Evolutionary conservation across 2,113 vertebrate genomes (phyloP).

Genomic region (Passer domesticus): DNA sequence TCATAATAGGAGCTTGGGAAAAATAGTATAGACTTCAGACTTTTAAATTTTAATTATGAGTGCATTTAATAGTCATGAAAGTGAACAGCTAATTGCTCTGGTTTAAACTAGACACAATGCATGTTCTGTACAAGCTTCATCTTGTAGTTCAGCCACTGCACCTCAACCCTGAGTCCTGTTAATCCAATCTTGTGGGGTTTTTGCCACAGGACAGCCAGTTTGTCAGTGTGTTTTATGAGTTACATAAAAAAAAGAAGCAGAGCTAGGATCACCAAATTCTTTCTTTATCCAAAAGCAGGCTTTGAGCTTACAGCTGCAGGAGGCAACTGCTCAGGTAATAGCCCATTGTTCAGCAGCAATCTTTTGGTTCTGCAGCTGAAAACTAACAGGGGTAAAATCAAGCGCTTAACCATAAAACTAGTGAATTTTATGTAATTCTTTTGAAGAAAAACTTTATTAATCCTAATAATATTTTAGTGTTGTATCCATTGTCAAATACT

Average conservation of each 20-base stretch:
- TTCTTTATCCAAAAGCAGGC: neutral
- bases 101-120: conserved; percentile 20
- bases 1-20: conserved; percentile 67
- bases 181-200: neutral
- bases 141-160: neutral
- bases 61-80: conserved; percentile 67
- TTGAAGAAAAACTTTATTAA: neutral
- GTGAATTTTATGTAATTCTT: neutral
- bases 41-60: conserved; percentile 73
- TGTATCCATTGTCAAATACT: neutral
- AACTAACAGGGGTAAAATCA: neutral
- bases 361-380: conserved; percentile 27
- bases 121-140: neutral
- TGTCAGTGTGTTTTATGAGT: conserved; percentile 19
- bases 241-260: neutral
- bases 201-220: neutral
- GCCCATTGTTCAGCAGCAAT: neutral
- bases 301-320: conserved; percentile 33
- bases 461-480: neutral
- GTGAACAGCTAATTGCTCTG: conserved; percentile 57
- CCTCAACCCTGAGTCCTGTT: neutral
- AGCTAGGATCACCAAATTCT: neutral
- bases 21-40: conserved; percentile 70
- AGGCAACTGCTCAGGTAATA: neutral
- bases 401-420: neutral